Conservation (phyloP, 2,113 vertebrate genomes). For the Arothron firmamentum region DNA sequence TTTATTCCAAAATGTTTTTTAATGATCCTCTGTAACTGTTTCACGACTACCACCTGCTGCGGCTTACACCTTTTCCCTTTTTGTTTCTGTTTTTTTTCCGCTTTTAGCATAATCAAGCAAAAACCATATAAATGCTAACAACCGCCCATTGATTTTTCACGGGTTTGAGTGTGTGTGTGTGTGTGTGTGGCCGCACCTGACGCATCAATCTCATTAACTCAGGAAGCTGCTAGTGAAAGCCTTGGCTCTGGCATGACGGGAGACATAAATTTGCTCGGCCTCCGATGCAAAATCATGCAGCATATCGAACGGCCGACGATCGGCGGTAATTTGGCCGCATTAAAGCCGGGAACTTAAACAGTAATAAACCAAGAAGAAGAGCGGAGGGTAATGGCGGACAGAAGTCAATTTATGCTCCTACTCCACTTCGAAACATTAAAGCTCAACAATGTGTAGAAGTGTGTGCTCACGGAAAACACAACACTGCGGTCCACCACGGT, state of each 20-base stretch:
- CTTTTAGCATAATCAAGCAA: conserved; percentile 33
- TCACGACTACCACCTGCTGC: conserved; percentile 33
- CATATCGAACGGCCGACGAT: conserved; percentile 10
- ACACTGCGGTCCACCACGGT: conserved; percentile 7
- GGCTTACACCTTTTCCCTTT: conserved; percentile 23
- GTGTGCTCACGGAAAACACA: conserved; percentile 5
- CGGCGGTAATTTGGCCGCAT: conserved; percentile 28
- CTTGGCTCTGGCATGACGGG: conserved; percentile 36
- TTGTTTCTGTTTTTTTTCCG: conserved; percentile 18
- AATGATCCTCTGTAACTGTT: conserved; percentile 51
- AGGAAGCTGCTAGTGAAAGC: conserved; percentile 18
- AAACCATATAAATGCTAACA: conserved; percentile 65
- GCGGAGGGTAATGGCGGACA: background rate
- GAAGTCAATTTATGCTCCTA: conserved; percentile 12
- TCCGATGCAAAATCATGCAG: conserved; percentile 28
- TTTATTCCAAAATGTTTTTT: conserved; percentile 42
- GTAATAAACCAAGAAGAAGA: conserved; percentile 18
- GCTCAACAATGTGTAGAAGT: conserved; percentile 13
- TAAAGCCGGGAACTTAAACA: conserved; percentile 37
- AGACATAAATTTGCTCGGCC: conserved; percentile 47
- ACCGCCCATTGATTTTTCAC: conserved; percentile 54
- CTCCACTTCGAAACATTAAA: conserved; percentile 11
- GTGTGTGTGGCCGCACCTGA: conserved; percentile 39
- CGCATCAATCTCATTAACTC: conserved; percentile 59
- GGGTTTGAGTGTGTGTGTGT: conserved; percentile 19